Base-by-base conservation (phyloP, 2,888 invertebrate genomes). In the Stictocephala bisonia region DNA sequence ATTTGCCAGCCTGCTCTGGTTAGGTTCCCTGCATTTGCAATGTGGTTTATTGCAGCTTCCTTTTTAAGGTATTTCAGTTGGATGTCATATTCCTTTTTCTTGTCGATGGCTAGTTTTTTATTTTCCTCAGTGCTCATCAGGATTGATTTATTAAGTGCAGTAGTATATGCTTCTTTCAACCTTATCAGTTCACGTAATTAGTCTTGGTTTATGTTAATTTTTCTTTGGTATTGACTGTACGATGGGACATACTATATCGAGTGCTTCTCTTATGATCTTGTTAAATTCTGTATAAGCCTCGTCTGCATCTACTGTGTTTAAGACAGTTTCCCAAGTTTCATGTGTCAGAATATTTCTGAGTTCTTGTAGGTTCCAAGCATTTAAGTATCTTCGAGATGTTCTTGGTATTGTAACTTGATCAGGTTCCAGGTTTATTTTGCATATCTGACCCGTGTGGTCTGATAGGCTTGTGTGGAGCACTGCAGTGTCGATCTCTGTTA, bases 201-300 rank as follows among this genome's bases (percentile, higher is more conserved):
- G 0, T 40, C 40, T 40, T 60, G 60, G 22, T 40, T 60, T 3
- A 11, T 20, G 24, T 60, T 35, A n/a, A 18, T n/a, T 60, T 60
- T 60, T 40, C 60, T 60, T 60, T 40, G 60, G 22, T 40, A 35
- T 60, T 40, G 60, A 60, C 26, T 60, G 29, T 29, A 58, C 35
- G 15, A 18, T 15, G 58, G 58, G 44, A 26, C 40, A 60, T 18
- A 40, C 60, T 60, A 24, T 22, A 40, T 60, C 40, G 1, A 40
- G 60, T 20, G 60, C 60, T 40, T 20, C 40, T 35, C 4, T 20
- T 40, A 60, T 3, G 18, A 40, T 22, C n/a, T 60, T 60, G 40
- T 22, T 35, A 40, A 60, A 40, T 40, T 60, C 40, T 24, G 40
- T 40, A 27, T 40, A 22, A 20, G 60, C 60, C 40, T 35, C 20